Evolutionary conservation across 2,888 invertebrate genomes (phyloP), one percentile per base, ranked within the genome.

Genomic region (Hypena proboscidalis): DNA sequence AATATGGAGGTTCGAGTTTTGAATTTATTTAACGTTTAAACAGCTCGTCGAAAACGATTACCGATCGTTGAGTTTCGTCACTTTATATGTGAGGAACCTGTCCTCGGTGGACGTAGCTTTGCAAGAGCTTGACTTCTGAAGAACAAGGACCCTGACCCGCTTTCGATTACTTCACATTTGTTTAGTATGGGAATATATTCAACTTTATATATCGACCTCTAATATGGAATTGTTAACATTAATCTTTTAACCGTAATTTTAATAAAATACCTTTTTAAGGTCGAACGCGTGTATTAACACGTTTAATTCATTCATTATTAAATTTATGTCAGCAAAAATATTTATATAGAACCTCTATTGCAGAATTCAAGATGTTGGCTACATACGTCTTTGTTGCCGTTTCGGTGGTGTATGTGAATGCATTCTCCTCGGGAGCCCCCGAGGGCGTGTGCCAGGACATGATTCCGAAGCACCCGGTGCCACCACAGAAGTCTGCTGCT

Each of bases 361-460:
- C 44, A 58, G 53, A 48, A 37, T 14, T 37, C 58, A 83, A 64
- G 40, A 86, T 83, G 84, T 67, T 71, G 74, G 72, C 73, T 53
- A 68, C 67, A 31, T 71, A 74, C 55, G 60, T 77, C 33, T 61
- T 74, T 31, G 58, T 80, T 20, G 77, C 74, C 22, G 67, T 77
- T 45, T 73, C 72, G 59, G 77, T 69, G 45, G 85, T 76, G 25
- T 80, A 52, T 66, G 85, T 71, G 48, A 70, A 80, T 26, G 92
- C 86, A 1, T 93, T 93, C 74, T 93, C 93, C 1, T 83, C 88
- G 1, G 95, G 95, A 3, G 95, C 94, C 0, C 95, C 95, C 0
- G 79, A 83, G 11, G 85, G 83, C 23, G 92, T 93, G 14, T 95
- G 95, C 81, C 80, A 74, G n/a, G 93, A 94, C 74, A 93, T 95